A percentile compares a stretch with the other conserved stretches of the same genome.
Conservation (phyloP, 2,797 vertebrate species). For the Gymnocypris eckloni region DNA sequence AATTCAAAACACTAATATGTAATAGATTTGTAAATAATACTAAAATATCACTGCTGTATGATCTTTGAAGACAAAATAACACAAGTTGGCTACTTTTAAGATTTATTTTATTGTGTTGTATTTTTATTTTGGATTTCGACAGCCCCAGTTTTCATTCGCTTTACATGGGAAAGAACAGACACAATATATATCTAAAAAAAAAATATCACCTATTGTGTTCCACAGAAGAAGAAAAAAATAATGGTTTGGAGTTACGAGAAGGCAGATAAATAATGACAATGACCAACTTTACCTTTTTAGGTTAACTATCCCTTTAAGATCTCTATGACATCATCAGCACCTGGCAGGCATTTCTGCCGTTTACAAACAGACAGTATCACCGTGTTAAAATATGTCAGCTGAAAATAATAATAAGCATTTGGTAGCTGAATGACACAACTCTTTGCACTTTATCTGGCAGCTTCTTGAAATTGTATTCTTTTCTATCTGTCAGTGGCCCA, state of each 20-base stretch:
- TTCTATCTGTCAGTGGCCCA: not conserved
- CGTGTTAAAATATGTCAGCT: not conserved
- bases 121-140: not conserved
- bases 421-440: not conserved
- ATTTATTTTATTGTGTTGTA: not conserved
- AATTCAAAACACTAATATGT: not conserved
- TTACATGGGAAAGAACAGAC: not conserved
- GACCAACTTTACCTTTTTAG: not conserved
- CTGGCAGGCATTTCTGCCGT: no score
- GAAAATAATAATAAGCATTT: not conserved
- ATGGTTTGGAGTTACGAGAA: not conserved
- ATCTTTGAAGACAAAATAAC: not conserved
- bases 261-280: not conserved
- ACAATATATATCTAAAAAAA: not conserved
- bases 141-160: not conserved
- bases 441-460: not conserved
- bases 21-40: not conserved
- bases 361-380: not conserved
- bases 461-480: not conserved
- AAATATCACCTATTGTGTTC: not conserved
- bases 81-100: not conserved
- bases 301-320: conserved; percentile 8
- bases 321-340: not conserved
- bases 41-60: not conserved
- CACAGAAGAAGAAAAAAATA: not conserved